Conservation (phyloP, 2,797 vertebrate genomes). For the Aplochiton taeniatus region DNA sequence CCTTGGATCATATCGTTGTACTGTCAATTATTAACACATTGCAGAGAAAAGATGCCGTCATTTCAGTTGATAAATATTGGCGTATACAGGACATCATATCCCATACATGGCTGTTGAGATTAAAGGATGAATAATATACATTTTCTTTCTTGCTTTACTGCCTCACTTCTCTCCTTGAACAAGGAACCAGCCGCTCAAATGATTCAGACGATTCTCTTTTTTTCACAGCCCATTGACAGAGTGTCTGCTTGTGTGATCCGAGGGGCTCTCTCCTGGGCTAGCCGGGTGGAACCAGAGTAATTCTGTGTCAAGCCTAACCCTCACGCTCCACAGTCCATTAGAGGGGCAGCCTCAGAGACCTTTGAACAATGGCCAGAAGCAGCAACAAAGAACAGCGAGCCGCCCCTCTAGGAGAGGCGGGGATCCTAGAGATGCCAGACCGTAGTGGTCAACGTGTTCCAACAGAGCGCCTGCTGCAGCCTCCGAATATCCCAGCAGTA, state of each 20-base stretch:
- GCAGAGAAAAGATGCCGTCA: too few species aligned
- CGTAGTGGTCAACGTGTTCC: not conserved
- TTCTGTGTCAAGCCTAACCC: not conserved
- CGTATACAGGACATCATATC: too few species aligned
- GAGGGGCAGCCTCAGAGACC: slow-evolving; percentile 13
- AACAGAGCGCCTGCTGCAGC: slow-evolving; percentile 10
- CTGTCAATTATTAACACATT: too few species aligned
- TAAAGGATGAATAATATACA: too few species aligned
- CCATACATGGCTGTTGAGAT: too few species aligned
- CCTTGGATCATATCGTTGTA: slow-evolving; percentile 16
- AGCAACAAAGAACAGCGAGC: slow-evolving; percentile 32
- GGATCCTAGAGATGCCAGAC: slow-evolving; percentile 5
- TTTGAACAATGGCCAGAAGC: slow-evolving; percentile 28
- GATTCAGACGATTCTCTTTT: not conserved
- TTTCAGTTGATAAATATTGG: too few species aligned
- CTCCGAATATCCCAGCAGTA: not conserved
- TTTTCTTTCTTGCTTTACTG: not conserved
- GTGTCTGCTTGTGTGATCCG: slow-evolving; percentile 21
- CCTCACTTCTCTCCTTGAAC: not conserved
- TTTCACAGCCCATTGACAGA: not conserved
- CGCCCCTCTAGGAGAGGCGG: slow-evolving; percentile 24
- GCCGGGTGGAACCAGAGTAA: slow-evolving; percentile 14
- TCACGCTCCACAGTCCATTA: slow-evolving; percentile 3
- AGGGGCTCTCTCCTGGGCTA: slow-evolving; percentile 9
- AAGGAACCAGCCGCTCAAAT: too few species aligned